A percentile compares a stretch with the other conserved stretches of the same genome.
Conservation (phyloP, 2,888 invertebrate genomes). For the Dicyrtomina minuta region DNA sequence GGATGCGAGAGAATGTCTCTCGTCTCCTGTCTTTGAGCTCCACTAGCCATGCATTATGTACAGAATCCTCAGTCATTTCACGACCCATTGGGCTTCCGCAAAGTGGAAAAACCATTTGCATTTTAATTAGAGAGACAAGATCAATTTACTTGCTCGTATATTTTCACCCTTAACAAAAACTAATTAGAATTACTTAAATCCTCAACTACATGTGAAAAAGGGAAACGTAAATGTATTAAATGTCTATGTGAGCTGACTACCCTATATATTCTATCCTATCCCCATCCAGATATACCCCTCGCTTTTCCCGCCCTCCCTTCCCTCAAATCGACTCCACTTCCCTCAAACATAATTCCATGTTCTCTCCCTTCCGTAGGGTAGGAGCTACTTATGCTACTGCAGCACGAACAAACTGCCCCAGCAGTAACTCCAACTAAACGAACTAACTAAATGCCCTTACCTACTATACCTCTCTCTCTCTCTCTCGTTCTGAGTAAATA, state of each 20-base stretch:
- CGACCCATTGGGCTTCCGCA: conserved; percentile 40
- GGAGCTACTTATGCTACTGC: too few relatives aligned
- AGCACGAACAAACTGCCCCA: neutral
- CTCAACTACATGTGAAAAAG: conserved; percentile 28
- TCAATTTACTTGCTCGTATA: conserved; percentile 36
- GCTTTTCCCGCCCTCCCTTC: neutral
- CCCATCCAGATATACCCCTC: neutral
- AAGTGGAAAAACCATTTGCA: conserved; percentile 41
- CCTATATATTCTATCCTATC: neutral
- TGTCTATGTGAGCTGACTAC: neutral
- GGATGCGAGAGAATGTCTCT: too few relatives aligned
- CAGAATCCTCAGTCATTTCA: conserved; percentile 37
- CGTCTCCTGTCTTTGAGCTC: neutral
- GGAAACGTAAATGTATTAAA: neutral
- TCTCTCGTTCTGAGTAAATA: conserved; percentile 1
- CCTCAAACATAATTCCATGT: neutral
- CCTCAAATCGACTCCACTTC: neutral
- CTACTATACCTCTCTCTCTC: neutral
- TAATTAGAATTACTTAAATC: conserved; percentile 34
- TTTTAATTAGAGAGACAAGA: conserved; percentile 43
- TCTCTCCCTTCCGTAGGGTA: too few relatives aligned
- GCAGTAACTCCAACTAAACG: neutral
- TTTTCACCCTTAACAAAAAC: conserved; percentile 37
- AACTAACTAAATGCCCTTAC: too few relatives aligned
- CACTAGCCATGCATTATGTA: conserved; percentile 27